Evolutionary conservation across 2,797 vertebrate genomes (phyloP), one percentile per base, ranked within the genome.

Genomic region (Eospalax fontanierii): DNA sequence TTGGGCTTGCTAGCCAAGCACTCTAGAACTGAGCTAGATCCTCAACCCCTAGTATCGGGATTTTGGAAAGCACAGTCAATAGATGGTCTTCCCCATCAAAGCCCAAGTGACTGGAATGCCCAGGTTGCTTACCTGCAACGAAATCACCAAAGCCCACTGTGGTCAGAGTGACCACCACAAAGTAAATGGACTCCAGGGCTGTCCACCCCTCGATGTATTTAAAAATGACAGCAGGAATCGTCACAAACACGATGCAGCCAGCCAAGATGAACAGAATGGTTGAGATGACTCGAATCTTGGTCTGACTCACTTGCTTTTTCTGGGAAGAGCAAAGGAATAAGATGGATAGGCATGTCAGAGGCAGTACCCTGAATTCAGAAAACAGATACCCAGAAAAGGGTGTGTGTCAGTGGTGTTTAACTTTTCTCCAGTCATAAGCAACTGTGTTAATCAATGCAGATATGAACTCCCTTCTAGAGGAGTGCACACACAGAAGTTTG

Each of bases 81-180:
- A 43, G 43, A 76, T 28, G 4, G 14, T 35, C 65, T 79, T 65
- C 4, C 54, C 78, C n/a, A 1, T 74, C 18, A 3, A 26, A 59
- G 46, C 24, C 81, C 86, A 1, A 1, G 50, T 5, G 22, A 76
- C 65, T 21, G 35, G 54, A 21, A 16, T 68, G 9, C 63, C 76
- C n/a, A 26, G 50, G 70, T 22, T 33, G 84, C 98, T 98, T 98
- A 99, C 99, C 99, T 99, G 99, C 99, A 89, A 99, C 99, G 40
- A 99, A 99, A 98, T 99, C 99, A 90, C 99, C 99, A 26, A 99
- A 99, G 94, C 99, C 99, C 95, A 99, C 99, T 0, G 99, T 99
- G 94, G 99, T 99, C 91, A 99, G 99, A 66, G 99, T 99, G 97
- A 99, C 99, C 87, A 99, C 99, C 70, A 99, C 99, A 97, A 99